Evolutionary conservation across 2,113 vertebrate species (phyloP), one percentile per base, ranked within the genome.

Genomic region (Epinephelus fuscoguttatus): DNA sequence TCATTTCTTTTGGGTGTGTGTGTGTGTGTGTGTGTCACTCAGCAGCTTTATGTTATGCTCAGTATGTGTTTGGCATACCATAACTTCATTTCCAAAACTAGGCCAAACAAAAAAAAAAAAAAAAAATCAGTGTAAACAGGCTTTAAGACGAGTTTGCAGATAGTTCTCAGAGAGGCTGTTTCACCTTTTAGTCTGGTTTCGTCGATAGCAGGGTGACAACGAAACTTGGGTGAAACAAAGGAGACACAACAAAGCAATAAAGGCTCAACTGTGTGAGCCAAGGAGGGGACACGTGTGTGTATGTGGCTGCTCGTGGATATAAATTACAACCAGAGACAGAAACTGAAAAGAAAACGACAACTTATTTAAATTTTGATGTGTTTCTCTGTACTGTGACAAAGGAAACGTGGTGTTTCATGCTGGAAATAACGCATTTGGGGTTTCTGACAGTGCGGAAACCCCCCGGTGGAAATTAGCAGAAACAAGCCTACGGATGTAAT

Each of bases 391-490:
- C 11, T 72, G 12, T 37, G 71, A 77, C 1, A 70, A 53, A 68
- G 73, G 73, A 92, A 89, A 90, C 79, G 1, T 55, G 13, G 57
- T 11, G 9, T n/a, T 33, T 15, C 27, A 40, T 1, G 2, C 72
- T 84, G 88, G 86, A 92, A 92, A 91, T 70, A 70, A 71, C 72
- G 8, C 53, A 40, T 42, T 47, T 42, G 63, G 47, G 14, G 53
- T 84, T 78, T 82, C 49, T 79, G 75, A 70, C 68, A 50, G 42
- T 1, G 69, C 63, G 91, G 93, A 93, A 94, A 92, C 45, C 86
- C 92, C 92, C 89, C 10, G 15, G 50, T 75, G 75, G 75, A 91
- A 90, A 86, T 59, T 33, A 50, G 17, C 1, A 75, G 52, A 76
- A 78, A 84, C 53, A 45, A 4, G 23, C 23, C 23, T 0, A 27